phyloP scores from a whole-genome alignment of 2,113 vertebrate species.

The Balaenoptera acutorostrata region DNA sequence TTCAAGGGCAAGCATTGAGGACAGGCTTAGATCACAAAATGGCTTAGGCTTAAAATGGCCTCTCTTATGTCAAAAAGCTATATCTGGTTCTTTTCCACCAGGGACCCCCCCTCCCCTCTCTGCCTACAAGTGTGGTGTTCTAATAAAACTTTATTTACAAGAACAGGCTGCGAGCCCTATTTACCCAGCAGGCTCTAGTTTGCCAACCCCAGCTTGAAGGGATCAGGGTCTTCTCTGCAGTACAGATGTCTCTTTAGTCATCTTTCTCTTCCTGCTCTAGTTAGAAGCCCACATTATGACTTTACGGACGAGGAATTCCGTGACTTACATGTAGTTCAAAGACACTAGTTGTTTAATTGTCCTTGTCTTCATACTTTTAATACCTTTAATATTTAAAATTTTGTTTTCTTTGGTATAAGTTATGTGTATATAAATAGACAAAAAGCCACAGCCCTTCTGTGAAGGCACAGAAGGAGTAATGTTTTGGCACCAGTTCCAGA shows the following conservation, averaged over 20 bases:
- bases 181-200: neutral
- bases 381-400: neutral
- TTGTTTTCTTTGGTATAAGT: neutral
- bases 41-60: neutral
- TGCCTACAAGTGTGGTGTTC: neutral
- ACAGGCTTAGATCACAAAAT: neutral
- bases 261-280: neutral
- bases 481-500: neutral
- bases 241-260: neutral
- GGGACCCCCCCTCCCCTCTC: neutral
- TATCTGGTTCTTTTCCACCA: neutral
- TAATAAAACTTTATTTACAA: slow-evolving; percentile 2
- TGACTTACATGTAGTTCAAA: neutral
- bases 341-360: neutral
- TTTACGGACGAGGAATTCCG: neutral
- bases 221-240: neutral
- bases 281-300: neutral
- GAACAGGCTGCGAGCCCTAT: neutral
- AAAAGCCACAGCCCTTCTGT: neutral
- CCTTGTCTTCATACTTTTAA: slow-evolving; percentile 6
- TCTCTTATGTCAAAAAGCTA: neutral
- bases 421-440: neutral
- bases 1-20: neutral
- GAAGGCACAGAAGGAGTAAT: neutral
- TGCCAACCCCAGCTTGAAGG: neutral